phyloP scores from a whole-genome alignment of 2,888 invertebrate genomes.

The Troglohyphantes excavatus region DNA sequence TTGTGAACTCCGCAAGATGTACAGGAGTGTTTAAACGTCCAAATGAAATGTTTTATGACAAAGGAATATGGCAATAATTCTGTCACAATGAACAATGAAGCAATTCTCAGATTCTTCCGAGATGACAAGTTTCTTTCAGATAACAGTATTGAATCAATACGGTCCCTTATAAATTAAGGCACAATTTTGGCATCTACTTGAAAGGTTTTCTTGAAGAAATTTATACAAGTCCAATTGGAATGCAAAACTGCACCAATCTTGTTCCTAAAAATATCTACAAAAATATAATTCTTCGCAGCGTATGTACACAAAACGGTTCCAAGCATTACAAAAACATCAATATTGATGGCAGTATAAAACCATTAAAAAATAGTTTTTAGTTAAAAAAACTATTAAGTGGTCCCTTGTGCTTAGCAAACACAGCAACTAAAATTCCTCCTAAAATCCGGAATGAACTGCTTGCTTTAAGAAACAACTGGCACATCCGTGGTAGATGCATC shows the following conservation, averaged over 20 bases:
- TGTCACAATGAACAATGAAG: not conserved
- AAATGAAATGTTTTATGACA: constrained; percentile 21
- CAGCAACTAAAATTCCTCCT: not conserved
- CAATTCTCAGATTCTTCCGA: too few species aligned
- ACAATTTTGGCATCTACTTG: constrained; percentile 35
- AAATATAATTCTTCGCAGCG: constrained; percentile 7
- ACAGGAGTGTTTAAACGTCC: not conserved
- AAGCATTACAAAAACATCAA: not conserved
- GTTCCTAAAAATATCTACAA: constrained; percentile 23
- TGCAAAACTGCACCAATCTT: constrained; percentile 28
- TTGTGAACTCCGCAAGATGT: not conserved
- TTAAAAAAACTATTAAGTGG: not conserved
- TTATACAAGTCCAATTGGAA: not conserved
- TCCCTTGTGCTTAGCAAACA: not conserved
- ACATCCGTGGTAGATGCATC: not conserved
- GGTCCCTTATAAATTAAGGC: constrained; percentile 21
- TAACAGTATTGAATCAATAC: not conserved
- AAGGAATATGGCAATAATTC: constrained; percentile 17
- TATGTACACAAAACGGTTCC: not conserved
- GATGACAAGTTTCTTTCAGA: not conserved
- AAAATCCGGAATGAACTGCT: not conserved
- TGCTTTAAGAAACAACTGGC: not conserved
- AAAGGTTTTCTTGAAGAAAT: constrained; percentile 13
- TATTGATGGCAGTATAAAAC: not conserved
- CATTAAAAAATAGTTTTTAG: not conserved